A percentile compares a stretch with the other conserved stretches of the same genome.
Conservation (phyloP, 2,113 vertebrate genomes). For the Coracopsis vasa region DNA sequence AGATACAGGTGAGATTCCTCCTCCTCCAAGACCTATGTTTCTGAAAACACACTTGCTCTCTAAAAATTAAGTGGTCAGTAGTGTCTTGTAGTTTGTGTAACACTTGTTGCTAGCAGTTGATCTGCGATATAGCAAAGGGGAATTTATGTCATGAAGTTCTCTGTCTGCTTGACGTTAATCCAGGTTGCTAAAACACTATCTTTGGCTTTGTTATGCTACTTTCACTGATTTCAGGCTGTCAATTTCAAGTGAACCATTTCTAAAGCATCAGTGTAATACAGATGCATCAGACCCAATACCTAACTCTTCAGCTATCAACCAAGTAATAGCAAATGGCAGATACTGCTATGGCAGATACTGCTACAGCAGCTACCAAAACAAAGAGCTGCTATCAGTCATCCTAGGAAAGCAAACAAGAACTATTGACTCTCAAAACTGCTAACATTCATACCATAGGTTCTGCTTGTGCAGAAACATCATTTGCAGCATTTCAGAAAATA, state of each 20-base stretch:
- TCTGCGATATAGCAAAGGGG: background rate
- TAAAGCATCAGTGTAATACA: background rate
- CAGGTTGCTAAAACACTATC: background rate
- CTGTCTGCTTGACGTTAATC: background rate
- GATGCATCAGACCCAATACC: background rate
- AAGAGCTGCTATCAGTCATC: background rate
- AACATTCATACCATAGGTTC: background rate
- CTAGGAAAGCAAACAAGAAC: background rate
- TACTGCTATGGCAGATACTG: background rate
- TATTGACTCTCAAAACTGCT: background rate
- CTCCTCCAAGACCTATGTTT: background rate
- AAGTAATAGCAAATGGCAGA: background rate
- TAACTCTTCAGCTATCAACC: background rate
- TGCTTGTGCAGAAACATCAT: background rate
- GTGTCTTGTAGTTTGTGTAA: background rate
- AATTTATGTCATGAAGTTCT: background rate
- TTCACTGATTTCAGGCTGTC: background rate
- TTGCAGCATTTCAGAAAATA: background rate
- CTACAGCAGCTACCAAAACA: background rate
- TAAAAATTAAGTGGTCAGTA: background rate
- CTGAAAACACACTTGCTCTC: background rate
- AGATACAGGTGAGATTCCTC: constrained; percentile 17
- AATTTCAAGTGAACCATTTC: background rate
- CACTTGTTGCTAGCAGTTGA: background rate
- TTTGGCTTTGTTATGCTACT: background rate